Evolutionary conservation across 2,797 vertebrate genomes (phyloP).

Genomic region (Clamator glandarius): DNA sequence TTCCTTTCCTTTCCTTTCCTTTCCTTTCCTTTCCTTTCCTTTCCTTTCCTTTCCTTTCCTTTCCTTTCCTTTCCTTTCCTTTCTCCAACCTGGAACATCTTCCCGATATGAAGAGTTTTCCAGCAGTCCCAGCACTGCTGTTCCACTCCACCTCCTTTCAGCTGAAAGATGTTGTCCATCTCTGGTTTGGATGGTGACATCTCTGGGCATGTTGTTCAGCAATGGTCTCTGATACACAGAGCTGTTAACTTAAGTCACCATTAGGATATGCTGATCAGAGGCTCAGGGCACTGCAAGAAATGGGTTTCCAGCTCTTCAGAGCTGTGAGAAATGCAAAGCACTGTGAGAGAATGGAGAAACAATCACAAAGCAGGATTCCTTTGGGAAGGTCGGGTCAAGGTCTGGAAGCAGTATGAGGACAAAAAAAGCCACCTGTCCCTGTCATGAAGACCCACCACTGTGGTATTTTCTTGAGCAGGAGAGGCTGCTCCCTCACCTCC

Average conservation of each 20-base stretch:
- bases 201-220: neutral
- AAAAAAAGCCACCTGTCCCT: neutral
- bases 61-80: too few species aligned
- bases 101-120: neutral
- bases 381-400: neutral
- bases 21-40: too few species aligned
- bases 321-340: neutral
- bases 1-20: too few species aligned
- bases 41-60: too few species aligned
- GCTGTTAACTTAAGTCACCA: neutral
- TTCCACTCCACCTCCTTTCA: neutral
- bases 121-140: neutral
- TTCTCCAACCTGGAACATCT: neutral
- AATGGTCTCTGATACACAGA: neutral
- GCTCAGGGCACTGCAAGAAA: neutral
- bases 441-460: neutral
- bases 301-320: neutral
- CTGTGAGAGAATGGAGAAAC: neutral
- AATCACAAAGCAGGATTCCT: neutral
- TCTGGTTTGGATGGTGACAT: neutral
- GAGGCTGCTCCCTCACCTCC: neutral
- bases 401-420: neutral
- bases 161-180: neutral
- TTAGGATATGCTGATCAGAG: neutral
- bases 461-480: neutral